Conservation (phyloP, 2,113 vertebrate genomes). For the Phalacrocorax pelagicus region DNA sequence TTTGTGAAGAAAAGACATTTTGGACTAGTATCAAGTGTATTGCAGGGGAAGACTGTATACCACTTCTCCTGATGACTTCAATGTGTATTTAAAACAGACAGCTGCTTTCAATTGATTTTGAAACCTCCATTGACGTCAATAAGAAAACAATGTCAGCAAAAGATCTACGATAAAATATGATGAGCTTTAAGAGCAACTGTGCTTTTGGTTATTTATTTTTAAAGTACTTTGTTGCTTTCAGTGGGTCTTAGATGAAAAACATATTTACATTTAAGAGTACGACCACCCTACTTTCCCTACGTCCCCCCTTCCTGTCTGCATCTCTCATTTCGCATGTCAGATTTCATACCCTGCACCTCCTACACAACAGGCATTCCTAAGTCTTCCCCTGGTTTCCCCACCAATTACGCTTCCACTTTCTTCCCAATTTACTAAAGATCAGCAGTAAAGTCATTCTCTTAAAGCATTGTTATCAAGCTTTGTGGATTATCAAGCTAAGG, state of each 20-base stretch:
- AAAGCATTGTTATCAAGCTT: neutral
- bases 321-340: neutral
- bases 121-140: neutral
- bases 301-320: neutral
- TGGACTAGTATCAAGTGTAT: neutral
- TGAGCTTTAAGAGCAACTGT: neutral
- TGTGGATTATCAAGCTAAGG: neutral
- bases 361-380: neutral
- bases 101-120: constrained; percentile 18
- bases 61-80: neutral
- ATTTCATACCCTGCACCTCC: neutral
- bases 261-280: neutral
- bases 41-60: neutral
- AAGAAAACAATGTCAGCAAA: constrained; percentile 11
- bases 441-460: neutral
- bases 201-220: neutral
- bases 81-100: neutral
- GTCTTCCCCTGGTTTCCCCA: neutral
- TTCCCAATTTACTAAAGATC: neutral
- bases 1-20: neutral
- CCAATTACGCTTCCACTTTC: neutral
- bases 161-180: neutral
- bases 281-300: neutral
- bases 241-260: neutral
- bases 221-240: neutral